Conservation (phyloP, 2,888 invertebrate genomes). For the Agrotis ipsilon region DNA sequence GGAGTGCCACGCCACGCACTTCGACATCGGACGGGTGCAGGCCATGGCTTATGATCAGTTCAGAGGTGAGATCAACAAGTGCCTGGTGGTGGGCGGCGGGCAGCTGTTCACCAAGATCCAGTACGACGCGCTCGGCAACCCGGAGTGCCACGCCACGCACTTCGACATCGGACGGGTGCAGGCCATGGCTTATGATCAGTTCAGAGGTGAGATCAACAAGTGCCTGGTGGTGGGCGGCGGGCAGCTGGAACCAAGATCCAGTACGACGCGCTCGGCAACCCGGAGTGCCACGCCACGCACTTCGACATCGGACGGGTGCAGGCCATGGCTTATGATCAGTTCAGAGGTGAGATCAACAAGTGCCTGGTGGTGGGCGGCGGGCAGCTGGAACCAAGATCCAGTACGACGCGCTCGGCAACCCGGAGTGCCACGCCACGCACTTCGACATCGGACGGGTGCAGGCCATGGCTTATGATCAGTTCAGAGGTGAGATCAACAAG, state of each 20-base stretch:
- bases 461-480: conserved; percentile 92
- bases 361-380: conserved; percentile 92
- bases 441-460: conserved; percentile 90
- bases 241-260: too few species aligned
- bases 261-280: conserved; percentile 93
- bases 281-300: conserved; percentile 88
- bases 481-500: conserved; percentile 72
- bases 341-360: conserved; percentile 77
- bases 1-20: conserved; percentile 86
- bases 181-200: conserved; percentile 92
- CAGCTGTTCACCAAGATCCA: conserved; percentile 92
- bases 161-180: conserved; percentile 90
- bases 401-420: conserved; percentile 93
- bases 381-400: conserved; percentile 92
- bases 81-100: too few species aligned
- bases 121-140: conserved; percentile 93
- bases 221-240: too few species aligned
- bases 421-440: conserved; percentile 88
- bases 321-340: conserved; percentile 92
- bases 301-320: conserved; percentile 90
- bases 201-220: conserved; percentile 76
- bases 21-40: conserved; percentile 90
- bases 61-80: too few species aligned
- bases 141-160: conserved; percentile 88
- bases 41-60: conserved; percentile 92